Evolutionary conservation across 1,140 invertebrate species (phyloP).

Genomic region (Drosophila ogumai): DNA sequence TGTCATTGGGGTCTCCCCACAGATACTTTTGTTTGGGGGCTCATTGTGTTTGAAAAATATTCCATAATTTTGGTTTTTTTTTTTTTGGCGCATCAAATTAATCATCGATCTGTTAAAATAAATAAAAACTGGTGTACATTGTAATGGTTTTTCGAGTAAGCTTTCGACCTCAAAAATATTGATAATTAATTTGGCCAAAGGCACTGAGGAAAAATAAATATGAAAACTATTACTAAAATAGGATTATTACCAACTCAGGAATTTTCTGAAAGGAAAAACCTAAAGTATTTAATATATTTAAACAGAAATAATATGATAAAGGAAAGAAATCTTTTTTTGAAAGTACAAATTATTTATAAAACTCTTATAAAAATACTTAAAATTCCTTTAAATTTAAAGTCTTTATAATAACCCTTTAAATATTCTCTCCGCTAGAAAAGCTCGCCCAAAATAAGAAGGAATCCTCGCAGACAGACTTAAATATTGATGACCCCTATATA

Average conservation of each 20-base stretch:
- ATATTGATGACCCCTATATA: conserved; percentile 37
- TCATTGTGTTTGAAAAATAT: conserved; percentile 36
- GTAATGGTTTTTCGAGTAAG: conserved; percentile 59
- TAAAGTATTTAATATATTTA: too few species aligned
- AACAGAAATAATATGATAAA: neutral
- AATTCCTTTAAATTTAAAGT: neutral
- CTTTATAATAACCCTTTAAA: neutral
- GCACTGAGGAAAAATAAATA: conserved; percentile 44
- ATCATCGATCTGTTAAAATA: conserved; percentile 79
- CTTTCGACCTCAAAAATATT: conserved; percentile 51
- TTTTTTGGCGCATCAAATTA: conserved; percentile 70
- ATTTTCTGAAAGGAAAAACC: neutral
- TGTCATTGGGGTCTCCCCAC: conserved; percentile 53
- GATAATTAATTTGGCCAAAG: conserved; percentile 69
- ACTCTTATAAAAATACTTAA: neutral
- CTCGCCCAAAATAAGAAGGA: neutral
- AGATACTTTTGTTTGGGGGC: neutral
- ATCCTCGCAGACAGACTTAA: neutral
- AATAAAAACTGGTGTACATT: conserved; percentile 77
- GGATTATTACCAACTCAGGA: too few species aligned
- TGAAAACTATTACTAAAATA: neutral
- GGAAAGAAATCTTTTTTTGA: neutral
- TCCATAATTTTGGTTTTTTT: conserved; percentile 27
- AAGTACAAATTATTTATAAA: neutral
- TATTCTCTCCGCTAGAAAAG: neutral